Conservation (phyloP, 2,888 invertebrate species). For the Dione vanillae region DNA sequence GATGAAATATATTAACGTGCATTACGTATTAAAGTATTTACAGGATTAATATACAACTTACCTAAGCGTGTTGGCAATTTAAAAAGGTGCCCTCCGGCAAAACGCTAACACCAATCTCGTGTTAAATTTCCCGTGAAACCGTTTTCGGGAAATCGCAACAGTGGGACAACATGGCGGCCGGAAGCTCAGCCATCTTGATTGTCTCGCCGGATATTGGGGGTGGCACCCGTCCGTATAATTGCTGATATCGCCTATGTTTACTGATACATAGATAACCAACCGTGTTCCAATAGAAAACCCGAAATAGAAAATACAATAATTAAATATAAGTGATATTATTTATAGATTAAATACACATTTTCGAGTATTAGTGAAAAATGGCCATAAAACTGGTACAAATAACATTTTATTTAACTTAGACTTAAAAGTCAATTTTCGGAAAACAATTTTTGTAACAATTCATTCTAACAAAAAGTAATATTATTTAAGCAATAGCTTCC, state of each 20-base stretch:
- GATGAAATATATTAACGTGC: neutral
- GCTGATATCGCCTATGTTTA: conserved; percentile 63
- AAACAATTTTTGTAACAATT: too few relatives aligned
- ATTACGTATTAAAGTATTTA: neutral
- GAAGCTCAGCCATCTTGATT: conserved; percentile 77
- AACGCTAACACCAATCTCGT: conserved; percentile 26
- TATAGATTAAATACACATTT: too few relatives aligned
- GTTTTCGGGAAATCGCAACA: conserved; percentile 53
- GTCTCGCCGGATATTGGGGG: conserved; percentile 62
- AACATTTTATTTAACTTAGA: too few relatives aligned
- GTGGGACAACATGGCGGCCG: conserved; percentile 63
- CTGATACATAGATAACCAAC: conserved; percentile 35
- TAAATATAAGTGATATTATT: too few relatives aligned
- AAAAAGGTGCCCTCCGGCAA: conserved; percentile 6
- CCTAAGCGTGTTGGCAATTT: conserved; percentile 3
- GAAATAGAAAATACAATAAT: neutral
- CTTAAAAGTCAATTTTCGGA: too few relatives aligned
- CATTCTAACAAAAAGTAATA: neutral
- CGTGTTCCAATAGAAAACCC: conserved; percentile 11
- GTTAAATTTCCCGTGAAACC: conserved; percentile 37
- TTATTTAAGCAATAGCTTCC: too few relatives aligned
- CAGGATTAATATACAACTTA: neutral
- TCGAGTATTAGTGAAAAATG: too few relatives aligned
- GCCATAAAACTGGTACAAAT: too few relatives aligned
- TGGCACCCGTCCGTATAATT: conserved; percentile 59